Evolutionary conservation across 2,888 invertebrate species (phyloP), one percentile per base, ranked within the genome.

Genomic region (Epirrhoe alternata): DNA sequence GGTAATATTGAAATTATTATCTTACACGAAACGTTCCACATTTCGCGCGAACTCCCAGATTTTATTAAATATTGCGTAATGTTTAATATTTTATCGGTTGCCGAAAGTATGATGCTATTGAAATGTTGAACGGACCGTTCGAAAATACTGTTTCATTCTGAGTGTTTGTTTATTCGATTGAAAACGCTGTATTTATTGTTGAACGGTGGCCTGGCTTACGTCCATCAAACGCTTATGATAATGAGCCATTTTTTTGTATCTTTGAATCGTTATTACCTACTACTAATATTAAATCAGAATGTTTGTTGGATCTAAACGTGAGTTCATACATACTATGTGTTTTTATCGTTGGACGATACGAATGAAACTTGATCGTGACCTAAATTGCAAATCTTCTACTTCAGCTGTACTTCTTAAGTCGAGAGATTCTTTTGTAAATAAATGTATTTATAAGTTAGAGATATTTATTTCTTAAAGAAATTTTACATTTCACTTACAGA

Each of bases 11-110:
- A 10, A 38, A 7, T 38, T 2, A 10, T 45, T 12, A 5, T 45
- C 12, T 3, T n/a, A 5, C 5, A 45, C 12, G n/a, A n/a, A 14
- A 45, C 12, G 6, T n/a, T 45, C 45, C 10, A 47, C 6, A 12
- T 7, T 6, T 16, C 6, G 38, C 12, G 47, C 14, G 14, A 47
- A 47, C 47, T 47, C 10, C 45, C 24, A 24, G 58, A 24, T 50
- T 62, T 50, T 64, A 65, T 69, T 66, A 78, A 82, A 79, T 80
- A 81, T 77, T 76, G 77, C 77, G 70, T 75, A 76, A 77, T 74
- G 77, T 81, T 81, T 78, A 80, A 83, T 80, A 83, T 78, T 83
- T 83, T 81, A 85, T 82, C 78, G 79, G 75, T 63, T 71, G 71
- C 68, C 68, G 77, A 78, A 74, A 77, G 74, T 79, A 74, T 78